Evolutionary conservation across 2,888 invertebrate species (phyloP).

Genomic region (Dryocosmus kuriphilus): DNA sequence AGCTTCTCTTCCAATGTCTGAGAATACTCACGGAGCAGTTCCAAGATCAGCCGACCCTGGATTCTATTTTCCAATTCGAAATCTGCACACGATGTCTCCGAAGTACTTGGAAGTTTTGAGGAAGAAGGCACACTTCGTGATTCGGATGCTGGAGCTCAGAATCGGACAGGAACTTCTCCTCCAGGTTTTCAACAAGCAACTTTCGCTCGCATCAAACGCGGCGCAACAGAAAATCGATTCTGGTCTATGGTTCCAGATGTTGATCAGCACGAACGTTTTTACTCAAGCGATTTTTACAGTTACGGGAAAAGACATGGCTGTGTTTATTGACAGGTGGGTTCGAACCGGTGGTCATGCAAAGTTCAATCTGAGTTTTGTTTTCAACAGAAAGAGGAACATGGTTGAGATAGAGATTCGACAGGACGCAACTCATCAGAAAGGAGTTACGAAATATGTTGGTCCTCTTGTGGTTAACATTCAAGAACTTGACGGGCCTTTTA

Average conservation of each 20-base stretch:
- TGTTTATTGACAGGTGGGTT: slow-evolving; percentile 99
- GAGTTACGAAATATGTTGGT: slow-evolving; percentile 96
- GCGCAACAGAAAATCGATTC: slow-evolving; percentile 92
- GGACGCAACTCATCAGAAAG: slow-evolving; percentile 89
- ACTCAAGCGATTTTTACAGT: slow-evolving; percentile 98
- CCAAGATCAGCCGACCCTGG: slow-evolving; percentile 83
- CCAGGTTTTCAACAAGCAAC: slow-evolving; percentile 97
- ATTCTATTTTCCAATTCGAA: slow-evolving; percentile 94
- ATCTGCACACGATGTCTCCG: slow-evolving; percentile 95
- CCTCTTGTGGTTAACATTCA: slow-evolving; percentile 96
- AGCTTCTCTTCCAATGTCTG: slow-evolving; percentile 82
- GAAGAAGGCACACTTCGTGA: slow-evolving; percentile 95
- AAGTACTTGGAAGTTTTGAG: slow-evolving; percentile 93
- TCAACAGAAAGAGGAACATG: slow-evolving; percentile 98
- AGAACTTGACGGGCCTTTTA: slow-evolving; percentile 98
- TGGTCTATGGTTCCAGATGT: slow-evolving; percentile 93
- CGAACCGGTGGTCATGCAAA: slow-evolving; percentile 96
- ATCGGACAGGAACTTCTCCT: slow-evolving; percentile 96
- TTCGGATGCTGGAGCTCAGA: slow-evolving; percentile 97
- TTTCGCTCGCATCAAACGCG: slow-evolving; percentile 94
- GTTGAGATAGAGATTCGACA: slow-evolving; percentile 98
- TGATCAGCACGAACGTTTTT: slow-evolving; percentile 94
- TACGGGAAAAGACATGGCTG: slow-evolving; percentile 98
- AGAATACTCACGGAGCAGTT: slow-evolving; percentile 79
- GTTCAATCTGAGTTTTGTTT: slow-evolving; percentile 95